These are phyloP conservation scores for Zootermopsis nevadensis DNA, from an alignment of 2,888 invertebrate genomes.

Conservation along the genomic window DNA sequence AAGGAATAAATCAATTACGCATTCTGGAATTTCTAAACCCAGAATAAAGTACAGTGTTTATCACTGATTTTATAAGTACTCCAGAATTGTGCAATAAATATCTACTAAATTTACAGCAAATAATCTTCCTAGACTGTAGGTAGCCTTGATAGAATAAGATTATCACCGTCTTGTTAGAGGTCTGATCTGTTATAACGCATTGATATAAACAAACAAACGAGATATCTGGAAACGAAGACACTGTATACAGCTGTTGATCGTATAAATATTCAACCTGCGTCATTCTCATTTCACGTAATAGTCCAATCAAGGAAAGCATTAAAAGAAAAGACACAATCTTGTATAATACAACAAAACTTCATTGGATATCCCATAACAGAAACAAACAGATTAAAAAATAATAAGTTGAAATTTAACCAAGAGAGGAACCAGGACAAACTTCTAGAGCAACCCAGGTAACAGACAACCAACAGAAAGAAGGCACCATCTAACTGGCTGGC, in stretches of 20 bases:
- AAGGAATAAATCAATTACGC: too few species aligned
- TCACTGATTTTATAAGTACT: too few species aligned
- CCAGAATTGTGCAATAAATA: too few species aligned
- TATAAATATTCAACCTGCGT: not conserved
- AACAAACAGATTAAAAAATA: slow-evolving; percentile 12
- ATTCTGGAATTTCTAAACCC: too few species aligned
- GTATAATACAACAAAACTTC: slow-evolving; percentile 13
- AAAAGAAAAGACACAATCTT: not conserved
- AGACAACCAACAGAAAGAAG: slow-evolving; percentile 7
- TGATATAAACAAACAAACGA: too few species aligned
- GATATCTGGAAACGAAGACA: not conserved
- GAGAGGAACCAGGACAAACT: slow-evolving; percentile 5
- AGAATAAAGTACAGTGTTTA: too few species aligned
- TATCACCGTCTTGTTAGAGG: too few species aligned
- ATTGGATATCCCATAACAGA: not conserved
- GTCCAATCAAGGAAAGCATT: slow-evolving; percentile 2
- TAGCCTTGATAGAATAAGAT: too few species aligned
- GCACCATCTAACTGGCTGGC: not conserved
- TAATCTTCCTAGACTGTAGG: too few species aligned
- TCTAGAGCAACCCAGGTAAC: slow-evolving; percentile 22
- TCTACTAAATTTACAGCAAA: too few species aligned
- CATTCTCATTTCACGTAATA: slow-evolving; percentile 28
- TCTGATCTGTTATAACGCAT: too few species aligned
- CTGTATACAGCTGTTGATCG: not conserved
- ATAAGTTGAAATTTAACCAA: slow-evolving; percentile 9